These are phyloP conservation scores for Gari tellinella DNA, from an alignment of 2,888 invertebrate genomes.

Conservation along the genomic window DNA sequence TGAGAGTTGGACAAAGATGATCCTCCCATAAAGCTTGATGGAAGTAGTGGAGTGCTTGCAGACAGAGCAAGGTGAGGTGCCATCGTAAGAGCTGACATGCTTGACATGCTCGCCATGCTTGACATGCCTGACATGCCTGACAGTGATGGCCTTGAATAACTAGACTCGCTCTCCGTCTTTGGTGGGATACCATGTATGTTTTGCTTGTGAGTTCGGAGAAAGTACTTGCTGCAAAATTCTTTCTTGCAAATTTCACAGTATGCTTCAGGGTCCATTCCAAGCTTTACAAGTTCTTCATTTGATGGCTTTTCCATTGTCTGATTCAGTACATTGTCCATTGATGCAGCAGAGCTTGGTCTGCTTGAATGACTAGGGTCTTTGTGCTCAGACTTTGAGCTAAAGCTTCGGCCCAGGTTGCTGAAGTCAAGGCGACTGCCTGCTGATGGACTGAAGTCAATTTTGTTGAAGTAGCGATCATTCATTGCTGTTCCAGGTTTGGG, in stretches of 20 bases:
- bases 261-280: constrained; percentile 84
- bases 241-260: constrained; percentile 93
- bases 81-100: constrained; percentile 45
- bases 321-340: constrained; percentile 41
- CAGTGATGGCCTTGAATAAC: constrained; percentile 8
- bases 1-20: constrained; percentile 12
- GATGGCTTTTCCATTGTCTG: constrained; percentile 68
- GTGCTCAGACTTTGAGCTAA: constrained; percentile 58
- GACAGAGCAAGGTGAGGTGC: constrained; percentile 55
- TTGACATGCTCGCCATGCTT: neutral
- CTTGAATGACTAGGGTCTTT: constrained; percentile 51
- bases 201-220: constrained; percentile 98
- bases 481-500: constrained; percentile 53
- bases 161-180: constrained; percentile 45
- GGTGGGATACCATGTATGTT: constrained; percentile 97
- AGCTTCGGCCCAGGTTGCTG: constrained; percentile 46
- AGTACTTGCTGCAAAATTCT: constrained; percentile 99
- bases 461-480: constrained; percentile 17
- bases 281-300: constrained; percentile 80
- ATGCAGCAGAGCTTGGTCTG: constrained; percentile 45
- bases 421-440: constrained; percentile 54
- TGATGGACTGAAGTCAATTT: constrained; percentile 54
- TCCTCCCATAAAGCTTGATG: constrained; percentile 46
- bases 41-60: constrained; percentile 41
- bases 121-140: neutral